These are phyloP conservation scores for Allygus modestus DNA, from an alignment of 2,888 invertebrate species.

Conservation along the genomic window DNA sequence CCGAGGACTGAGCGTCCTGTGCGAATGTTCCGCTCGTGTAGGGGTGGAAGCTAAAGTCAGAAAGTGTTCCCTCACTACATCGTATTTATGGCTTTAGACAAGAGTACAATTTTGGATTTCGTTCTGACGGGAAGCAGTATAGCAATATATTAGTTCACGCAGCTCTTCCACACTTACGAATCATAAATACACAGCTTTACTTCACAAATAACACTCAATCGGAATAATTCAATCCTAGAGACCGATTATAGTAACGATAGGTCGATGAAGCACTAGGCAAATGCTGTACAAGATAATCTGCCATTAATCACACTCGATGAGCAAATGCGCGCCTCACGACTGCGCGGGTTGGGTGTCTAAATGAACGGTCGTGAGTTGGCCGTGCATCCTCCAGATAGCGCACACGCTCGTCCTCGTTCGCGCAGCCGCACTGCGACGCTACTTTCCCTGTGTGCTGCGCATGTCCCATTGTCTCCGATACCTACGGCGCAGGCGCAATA, in stretches of 20 bases:
- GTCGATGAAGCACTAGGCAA: slow-evolving; percentile 11
- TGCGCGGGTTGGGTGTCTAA: background rate
- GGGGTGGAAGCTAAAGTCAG: too few species aligned
- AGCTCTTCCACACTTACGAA: too few species aligned
- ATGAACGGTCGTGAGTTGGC: background rate
- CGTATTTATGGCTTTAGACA: too few species aligned
- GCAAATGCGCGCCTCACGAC: background rate
- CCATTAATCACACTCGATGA: background rate
- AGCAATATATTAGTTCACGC: too few species aligned
- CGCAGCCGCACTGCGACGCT: background rate
- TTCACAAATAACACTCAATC: background rate
- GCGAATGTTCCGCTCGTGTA: too few species aligned
- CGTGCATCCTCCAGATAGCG: background rate
- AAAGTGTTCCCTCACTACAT: too few species aligned
- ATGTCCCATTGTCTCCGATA: slow-evolving; percentile 13
- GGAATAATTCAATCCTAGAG: background rate
- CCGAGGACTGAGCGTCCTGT: too few species aligned
- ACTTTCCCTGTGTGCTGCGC: background rate
- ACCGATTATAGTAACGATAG: background rate
- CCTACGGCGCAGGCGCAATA: background rate
- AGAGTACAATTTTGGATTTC: too few species aligned
- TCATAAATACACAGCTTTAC: too few species aligned
- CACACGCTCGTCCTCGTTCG: slow-evolving; percentile 6
- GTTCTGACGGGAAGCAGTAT: too few species aligned
- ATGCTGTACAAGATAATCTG: slow-evolving; percentile 1